Conservation (phyloP, 2,888 invertebrate genomes). For the Leistus spinibarbis region DNA sequence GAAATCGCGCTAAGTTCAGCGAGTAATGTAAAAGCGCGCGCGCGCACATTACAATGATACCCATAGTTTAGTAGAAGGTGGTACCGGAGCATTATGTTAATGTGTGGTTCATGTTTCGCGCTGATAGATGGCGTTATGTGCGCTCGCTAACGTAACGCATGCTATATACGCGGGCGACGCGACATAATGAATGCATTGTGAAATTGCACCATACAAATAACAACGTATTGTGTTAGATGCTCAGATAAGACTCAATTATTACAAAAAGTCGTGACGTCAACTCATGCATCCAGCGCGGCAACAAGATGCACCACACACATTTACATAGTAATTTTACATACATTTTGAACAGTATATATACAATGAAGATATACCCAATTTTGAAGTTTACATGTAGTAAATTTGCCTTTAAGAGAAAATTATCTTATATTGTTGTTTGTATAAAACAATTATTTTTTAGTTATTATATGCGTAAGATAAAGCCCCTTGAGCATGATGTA, state of each 20-base stretch:
- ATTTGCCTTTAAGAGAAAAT: not conserved
- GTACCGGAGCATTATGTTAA: conserved; percentile 31
- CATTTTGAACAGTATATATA: not conserved
- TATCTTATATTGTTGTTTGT: not conserved
- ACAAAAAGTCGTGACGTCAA: conserved; percentile 25
- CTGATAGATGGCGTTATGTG: conserved; percentile 30
- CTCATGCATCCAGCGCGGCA: not conserved
- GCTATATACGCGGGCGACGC: not conserved
- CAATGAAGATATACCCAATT: not conserved
- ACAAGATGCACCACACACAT: not conserved
- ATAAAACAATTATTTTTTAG: not conserved
- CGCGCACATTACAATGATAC: conserved; percentile 6
- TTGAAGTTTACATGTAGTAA: not conserved
- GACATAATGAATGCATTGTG: conserved; percentile 36
- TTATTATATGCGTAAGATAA: too few relatives aligned
- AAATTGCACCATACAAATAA: conserved; percentile 28
- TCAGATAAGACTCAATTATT: conserved; percentile 33
- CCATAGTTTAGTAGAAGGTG: conserved; percentile 22
- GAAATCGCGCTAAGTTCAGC: conserved; percentile 17
- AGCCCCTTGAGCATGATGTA: too few relatives aligned
- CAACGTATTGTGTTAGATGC: conserved; percentile 25
- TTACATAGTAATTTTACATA: not conserved
- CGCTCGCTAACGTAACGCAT: conserved; percentile 20
- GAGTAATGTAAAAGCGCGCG: conserved; percentile 1
- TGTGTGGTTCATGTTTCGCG: conserved; percentile 35